These are phyloP conservation scores for Ypsolopha scabrella DNA, from an alignment of 2,888 invertebrate genomes.

Conservation along the genomic window DNA sequence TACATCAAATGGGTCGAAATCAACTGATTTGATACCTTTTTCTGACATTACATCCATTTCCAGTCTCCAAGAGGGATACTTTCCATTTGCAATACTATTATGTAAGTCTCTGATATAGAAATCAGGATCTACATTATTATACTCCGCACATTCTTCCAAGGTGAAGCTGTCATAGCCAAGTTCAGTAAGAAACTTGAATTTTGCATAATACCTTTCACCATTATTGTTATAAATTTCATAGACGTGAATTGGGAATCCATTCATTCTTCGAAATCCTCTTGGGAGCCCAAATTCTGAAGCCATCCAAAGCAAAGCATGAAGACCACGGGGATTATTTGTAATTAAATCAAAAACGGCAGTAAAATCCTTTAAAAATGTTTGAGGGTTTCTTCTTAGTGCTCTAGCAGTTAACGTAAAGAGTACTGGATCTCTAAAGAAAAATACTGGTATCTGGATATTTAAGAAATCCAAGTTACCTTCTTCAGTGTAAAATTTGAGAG, in stretches of 20 bases:
- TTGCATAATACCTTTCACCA: constrained; percentile 78
- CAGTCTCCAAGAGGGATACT: constrained; percentile 77
- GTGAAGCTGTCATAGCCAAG: constrained; percentile 84
- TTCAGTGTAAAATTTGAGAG: background rate
- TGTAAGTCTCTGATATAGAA: constrained; percentile 83
- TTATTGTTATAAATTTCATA: constrained; percentile 84
- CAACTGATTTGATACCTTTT: constrained; percentile 76
- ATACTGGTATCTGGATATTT: constrained; percentile 65
- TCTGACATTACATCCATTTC: constrained; percentile 82
- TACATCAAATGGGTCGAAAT: constrained; percentile 33
- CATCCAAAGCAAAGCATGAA: background rate
- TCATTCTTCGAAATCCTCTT: background rate
- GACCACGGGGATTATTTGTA: background rate
- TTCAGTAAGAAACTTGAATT: constrained; percentile 90
- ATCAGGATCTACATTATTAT: constrained; percentile 80
- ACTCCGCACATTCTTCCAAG: constrained; percentile 64
- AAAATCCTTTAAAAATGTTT: constrained; percentile 30
- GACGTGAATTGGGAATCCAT: constrained; percentile 80
- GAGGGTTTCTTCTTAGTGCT: constrained; percentile 64
- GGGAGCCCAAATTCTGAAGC: background rate
- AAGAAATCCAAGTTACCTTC: background rate
- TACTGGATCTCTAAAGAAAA: constrained; percentile 61
- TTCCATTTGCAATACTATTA: constrained; percentile 78
- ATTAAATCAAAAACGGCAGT: constrained; percentile 60
- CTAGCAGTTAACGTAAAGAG: constrained; percentile 67